Evolutionary conservation across 2,797 vertebrate genomes (phyloP).

Genomic region (Microctenopoma steveboyesi): DNA sequence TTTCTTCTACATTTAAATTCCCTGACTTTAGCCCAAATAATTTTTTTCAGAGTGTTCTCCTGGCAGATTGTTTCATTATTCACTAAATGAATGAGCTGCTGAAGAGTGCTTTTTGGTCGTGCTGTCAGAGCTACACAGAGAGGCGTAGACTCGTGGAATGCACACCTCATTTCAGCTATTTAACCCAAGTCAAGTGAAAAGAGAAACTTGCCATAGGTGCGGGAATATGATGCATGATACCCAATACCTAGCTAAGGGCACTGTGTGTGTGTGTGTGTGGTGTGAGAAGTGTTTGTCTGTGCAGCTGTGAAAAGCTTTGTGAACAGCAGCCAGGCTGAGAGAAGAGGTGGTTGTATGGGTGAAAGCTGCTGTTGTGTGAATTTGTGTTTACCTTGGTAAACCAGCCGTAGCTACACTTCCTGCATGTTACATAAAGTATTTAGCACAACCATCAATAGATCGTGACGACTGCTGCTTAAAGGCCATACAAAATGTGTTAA

Average conservation of each 20-base stretch:
- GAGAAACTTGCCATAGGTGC: constrained; percentile 68
- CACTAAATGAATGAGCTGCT: constrained; percentile 76
- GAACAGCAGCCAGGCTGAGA: constrained; percentile 65
- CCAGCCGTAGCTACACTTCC: constrained; percentile 69
- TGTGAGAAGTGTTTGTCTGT: constrained; percentile 66
- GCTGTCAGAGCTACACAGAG: constrained; percentile 72
- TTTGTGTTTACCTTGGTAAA: constrained; percentile 75
- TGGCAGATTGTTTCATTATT: constrained; percentile 67
- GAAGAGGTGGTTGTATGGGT: constrained; percentile 57
- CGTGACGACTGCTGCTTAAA: constrained; percentile 41
- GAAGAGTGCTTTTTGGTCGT: constrained; percentile 69
- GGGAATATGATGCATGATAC: constrained; percentile 80
- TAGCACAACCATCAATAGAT: constrained; percentile 54
- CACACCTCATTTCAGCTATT: constrained; percentile 74
- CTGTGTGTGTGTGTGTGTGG: constrained; percentile 35
- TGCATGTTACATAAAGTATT: constrained; percentile 68
- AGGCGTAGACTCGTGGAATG: constrained; percentile 59
- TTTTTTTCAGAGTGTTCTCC: constrained; percentile 61
- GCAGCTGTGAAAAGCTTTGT: constrained; percentile 73
- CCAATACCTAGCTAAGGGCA: constrained; percentile 69
- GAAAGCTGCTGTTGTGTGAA: constrained; percentile 79
- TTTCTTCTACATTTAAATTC: background rate
- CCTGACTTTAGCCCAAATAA: constrained; percentile 48
- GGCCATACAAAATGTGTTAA: background rate
- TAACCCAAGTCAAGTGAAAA: constrained; percentile 74